A percentile compares a stretch with the other conserved stretches of the same genome.
Evolutionary conservation across 2,113 vertebrate genomes (phyloP).

Genomic region (Sitta europaea): DNA sequence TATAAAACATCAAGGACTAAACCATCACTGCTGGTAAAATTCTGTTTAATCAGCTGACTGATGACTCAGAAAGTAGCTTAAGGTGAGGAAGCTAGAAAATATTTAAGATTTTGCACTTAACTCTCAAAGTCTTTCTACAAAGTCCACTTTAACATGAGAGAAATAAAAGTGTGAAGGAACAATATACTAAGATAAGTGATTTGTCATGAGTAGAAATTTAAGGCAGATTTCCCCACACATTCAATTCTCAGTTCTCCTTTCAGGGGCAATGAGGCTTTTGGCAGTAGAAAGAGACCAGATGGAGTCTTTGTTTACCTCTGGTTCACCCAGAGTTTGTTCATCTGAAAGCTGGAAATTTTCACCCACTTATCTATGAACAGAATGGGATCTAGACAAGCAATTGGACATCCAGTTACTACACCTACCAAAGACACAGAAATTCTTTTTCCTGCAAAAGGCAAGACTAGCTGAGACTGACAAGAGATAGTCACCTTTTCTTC

Average conservation of each 20-base stretch:
- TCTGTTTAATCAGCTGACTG: not conserved
- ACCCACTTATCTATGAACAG: not conserved
- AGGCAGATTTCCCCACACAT: not conserved
- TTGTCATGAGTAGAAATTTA: not conserved
- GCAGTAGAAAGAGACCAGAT: not conserved
- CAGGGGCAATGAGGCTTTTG: not conserved
- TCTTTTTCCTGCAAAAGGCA: not conserved
- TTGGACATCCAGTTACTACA: not conserved
- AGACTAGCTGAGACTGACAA: not conserved
- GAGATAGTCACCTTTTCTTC: not conserved
- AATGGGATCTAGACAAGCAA: not conserved
- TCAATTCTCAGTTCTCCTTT: not conserved
- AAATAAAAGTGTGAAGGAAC: not conserved
- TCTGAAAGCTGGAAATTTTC: not conserved
- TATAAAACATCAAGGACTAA: not conserved
- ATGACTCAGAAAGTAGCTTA: not conserved
- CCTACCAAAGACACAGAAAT: not conserved
- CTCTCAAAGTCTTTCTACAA: not conserved
- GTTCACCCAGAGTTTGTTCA: not conserved
- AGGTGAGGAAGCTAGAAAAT: not conserved
- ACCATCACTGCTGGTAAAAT: not conserved
- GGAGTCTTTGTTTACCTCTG: not conserved
- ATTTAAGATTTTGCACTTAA: not conserved
- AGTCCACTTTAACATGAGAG: not conserved
- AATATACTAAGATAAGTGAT: not conserved